Percentiles rank a stretch among this genome's conserved stretches.
These are phyloP conservation scores for Mesaphorura yosii DNA, from an alignment of 1,140 invertebrate genomes.

Conservation along the genomic window DNA sequence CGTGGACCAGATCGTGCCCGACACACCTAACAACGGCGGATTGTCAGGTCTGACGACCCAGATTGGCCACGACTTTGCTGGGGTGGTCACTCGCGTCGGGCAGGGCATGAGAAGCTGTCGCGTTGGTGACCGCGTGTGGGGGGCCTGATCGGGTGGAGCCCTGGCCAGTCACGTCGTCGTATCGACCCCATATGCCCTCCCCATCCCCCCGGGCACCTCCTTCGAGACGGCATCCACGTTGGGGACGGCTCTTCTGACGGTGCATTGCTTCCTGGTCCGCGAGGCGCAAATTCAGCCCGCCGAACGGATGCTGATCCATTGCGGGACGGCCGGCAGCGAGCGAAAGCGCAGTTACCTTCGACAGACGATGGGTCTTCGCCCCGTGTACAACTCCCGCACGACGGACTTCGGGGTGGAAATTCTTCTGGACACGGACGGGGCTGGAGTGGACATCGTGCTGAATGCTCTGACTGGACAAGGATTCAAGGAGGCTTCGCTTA, in stretches of 20 bases:
- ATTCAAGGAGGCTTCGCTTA: constrained; percentile 47
- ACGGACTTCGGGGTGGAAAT: constrained; percentile 45
- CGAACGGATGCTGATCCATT: constrained; percentile 47
- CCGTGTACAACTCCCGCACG: constrained; percentile 46
- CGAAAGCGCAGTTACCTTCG: constrained; percentile 7
- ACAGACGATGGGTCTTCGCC: constrained; percentile 20
- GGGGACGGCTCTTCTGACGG: constrained; percentile 5
- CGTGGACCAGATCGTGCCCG: no score
- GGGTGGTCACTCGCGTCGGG: constrained; percentile 3
- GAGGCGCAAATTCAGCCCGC: constrained; percentile 33
- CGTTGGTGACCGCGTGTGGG: constrained; percentile 9
- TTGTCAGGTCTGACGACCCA: not conserved
- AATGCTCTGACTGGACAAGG: constrained; percentile 52
- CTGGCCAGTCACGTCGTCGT: constrained; percentile 7
- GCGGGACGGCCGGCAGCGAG: constrained; percentile 35
- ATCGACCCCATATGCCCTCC: not conserved
- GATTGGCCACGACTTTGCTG: constrained; percentile 8
- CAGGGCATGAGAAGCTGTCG: not conserved
- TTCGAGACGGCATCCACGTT: constrained; percentile 4
- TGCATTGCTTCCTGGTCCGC: constrained; percentile 7
- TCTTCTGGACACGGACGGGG: constrained; percentile 38
- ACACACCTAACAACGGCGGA: not conserved
- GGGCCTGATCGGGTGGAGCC: constrained; percentile 1
- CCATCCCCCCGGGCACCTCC: not conserved
- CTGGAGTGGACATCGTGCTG: constrained; percentile 49